Base-by-base conservation (phyloP, 2,113 vertebrate genomes). In the Periophthalmus modestus region DNA sequence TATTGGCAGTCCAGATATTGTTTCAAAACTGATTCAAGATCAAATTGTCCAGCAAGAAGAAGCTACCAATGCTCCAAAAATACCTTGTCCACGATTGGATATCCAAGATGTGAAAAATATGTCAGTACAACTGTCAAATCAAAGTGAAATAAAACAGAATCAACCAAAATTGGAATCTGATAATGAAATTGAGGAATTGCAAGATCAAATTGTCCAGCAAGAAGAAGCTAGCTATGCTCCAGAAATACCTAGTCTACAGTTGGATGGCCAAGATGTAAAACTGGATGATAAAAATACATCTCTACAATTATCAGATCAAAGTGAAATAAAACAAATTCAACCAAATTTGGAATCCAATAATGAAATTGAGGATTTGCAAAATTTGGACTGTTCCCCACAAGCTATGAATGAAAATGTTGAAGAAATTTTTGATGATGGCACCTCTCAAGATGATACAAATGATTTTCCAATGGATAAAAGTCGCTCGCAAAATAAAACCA, bases 351-450 rank as follows among this genome's bases (percentile, higher is more conserved):
- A 36, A 54, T 18, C 18, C 1, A 67, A n/a, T 3, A 57, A 47
- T 9, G 79, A 70, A 21, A 71, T 66, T 61, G 79, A 55, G 47
- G 73, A 66, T 21, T 52, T 61, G 66, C 67, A 70, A 48, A 72
- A 57, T 13, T 74, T 62, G 48, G 76, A 72, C 46, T 58, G 71
- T 21, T 46, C 76, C 16, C 23, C 62, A 23, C 74, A 61, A 39
- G 39, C 50, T 48, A 58, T 34, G 5, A 70, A 69, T 12, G 18
- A 10, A 39, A 19, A n/a, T 11, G 10, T n/a, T n/a, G 62, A 39
- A 4, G 59, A 36, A 18, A 3, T 5, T 4, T 18, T 14, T 18
- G 4, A 34, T 18, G 18, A 36, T 12, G 18, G 19, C 2, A 10
- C 7, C 33, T 1, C 28, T 36, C 28, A 39, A n/a, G 34, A 19